These are phyloP conservation scores for Patella pellucida DNA, from an alignment of 2,888 invertebrate genomes.

Conservation along the genomic window DNA sequence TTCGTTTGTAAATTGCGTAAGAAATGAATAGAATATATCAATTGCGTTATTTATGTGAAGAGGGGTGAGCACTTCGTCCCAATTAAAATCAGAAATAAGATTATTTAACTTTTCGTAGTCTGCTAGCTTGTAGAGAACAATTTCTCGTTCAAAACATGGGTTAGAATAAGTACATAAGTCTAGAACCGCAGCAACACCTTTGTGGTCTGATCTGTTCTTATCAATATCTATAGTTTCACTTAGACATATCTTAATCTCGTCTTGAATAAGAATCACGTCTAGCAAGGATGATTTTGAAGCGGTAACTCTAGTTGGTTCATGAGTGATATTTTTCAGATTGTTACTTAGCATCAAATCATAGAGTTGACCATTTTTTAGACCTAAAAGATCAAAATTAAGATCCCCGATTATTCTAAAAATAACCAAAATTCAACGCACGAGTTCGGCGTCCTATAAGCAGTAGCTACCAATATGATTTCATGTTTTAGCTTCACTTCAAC, in stretches of 20 bases:
- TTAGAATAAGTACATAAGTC: neutral
- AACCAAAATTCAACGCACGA: neutral
- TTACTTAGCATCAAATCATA: neutral
- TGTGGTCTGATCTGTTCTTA: neutral
- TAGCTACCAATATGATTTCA: neutral
- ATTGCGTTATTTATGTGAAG: neutral
- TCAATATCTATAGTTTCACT: neutral
- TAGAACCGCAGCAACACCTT: neutral
- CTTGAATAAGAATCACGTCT: neutral
- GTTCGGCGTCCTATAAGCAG: neutral
- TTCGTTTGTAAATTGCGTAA: neutral
- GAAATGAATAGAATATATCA: neutral
- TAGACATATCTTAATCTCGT: neutral
- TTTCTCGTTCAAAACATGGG: neutral
- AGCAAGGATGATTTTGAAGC: neutral
- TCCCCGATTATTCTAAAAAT: neutral
- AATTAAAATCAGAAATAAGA: neutral
- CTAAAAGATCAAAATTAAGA: neutral
- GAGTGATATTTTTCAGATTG: neutral
- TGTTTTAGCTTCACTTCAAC: neutral
- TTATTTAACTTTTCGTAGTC: neutral
- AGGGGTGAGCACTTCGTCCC: neutral
- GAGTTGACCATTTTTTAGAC: neutral
- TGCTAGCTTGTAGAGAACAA: neutral
- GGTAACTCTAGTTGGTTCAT: neutral